Percentiles rank a stretch among this genome's conserved stretches.
Conservation (phyloP, 2,797 vertebrate species). For the Cheirogaleus major region DNA sequence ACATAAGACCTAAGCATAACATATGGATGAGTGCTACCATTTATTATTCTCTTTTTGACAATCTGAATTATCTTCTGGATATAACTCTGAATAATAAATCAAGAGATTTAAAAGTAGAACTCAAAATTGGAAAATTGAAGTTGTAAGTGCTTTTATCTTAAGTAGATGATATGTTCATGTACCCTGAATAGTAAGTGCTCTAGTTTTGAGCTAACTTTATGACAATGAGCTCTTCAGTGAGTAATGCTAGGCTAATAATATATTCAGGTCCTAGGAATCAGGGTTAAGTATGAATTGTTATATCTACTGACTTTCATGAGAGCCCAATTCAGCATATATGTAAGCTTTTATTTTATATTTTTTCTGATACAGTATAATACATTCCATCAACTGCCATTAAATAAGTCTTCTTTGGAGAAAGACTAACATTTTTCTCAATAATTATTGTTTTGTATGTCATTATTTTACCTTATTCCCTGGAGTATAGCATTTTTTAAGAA, state of each 20-base stretch:
- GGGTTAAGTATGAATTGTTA: slow-evolving; percentile 37
- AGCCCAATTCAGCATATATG: slow-evolving; percentile 38
- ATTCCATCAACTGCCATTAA: slow-evolving; percentile 58
- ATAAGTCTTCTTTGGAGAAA: slow-evolving; percentile 63
- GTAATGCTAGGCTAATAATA: not conserved
- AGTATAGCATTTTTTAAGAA: slow-evolving; percentile 73
- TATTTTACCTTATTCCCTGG: slow-evolving; percentile 67
- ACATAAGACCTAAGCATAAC: slow-evolving; percentile 30
- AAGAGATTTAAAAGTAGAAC: slow-evolving; percentile 41
- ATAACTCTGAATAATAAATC: slow-evolving; percentile 72
- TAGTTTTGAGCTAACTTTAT: slow-evolving; percentile 65
- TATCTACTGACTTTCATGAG: slow-evolving; percentile 19
- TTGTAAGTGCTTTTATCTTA: slow-evolving; percentile 73
- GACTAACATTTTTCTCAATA: slow-evolving; percentile 51
- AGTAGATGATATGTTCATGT: slow-evolving; percentile 14
- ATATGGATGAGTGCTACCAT: slow-evolving; percentile 46
- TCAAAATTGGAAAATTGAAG: slow-evolving; percentile 80
- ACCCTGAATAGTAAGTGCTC: slow-evolving; percentile 74
- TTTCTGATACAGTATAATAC: slow-evolving; percentile 40
- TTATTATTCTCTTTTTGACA: slow-evolving; percentile 71
- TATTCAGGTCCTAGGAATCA: not conserved
- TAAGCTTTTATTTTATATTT: slow-evolving; percentile 57
- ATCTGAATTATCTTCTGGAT: slow-evolving; percentile 55
- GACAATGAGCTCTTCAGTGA: slow-evolving; percentile 33
- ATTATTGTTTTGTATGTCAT: slow-evolving; percentile 48